Conservation (phyloP, 2,888 invertebrate species). For the Apodemia duryi region DNA sequence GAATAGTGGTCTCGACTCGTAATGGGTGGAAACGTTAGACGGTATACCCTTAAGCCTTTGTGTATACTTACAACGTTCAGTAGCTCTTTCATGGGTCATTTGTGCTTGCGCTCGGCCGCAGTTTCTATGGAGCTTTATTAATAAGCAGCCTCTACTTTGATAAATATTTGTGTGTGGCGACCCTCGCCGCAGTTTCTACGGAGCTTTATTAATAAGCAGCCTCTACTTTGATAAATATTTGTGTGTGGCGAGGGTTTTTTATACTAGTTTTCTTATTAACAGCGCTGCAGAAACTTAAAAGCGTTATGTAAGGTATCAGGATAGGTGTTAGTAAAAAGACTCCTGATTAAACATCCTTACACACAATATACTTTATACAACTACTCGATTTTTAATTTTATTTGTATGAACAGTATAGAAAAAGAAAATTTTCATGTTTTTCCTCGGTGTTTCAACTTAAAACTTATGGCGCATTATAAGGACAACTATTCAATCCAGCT, state of each 20-base stretch:
- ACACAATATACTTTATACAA: too few relatives aligned
- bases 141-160: slow-evolving; percentile 46
- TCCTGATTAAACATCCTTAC: background rate
- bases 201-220: slow-evolving; percentile 58
- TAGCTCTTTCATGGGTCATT: slow-evolving; percentile 58
- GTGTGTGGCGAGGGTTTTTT: slow-evolving; percentile 20
- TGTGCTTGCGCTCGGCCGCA: slow-evolving; percentile 41
- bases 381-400: too few relatives aligned
- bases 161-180: slow-evolving; percentile 36
- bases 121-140: slow-evolving; percentile 55
- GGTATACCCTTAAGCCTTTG: slow-evolving; percentile 60
- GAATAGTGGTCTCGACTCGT: slow-evolving; percentile 63
- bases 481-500: too few relatives aligned
- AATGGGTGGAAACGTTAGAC: slow-evolving; percentile 62
- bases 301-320: background rate
- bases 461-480: too few relatives aligned
- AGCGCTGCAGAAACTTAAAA: background rate
- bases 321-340: background rate
- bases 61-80: slow-evolving; percentile 52
- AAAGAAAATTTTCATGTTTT: too few relatives aligned
- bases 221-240: slow-evolving; percentile 41
- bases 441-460: too few relatives aligned
- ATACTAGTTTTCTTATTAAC: slow-evolving; percentile 1
- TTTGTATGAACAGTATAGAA: too few relatives aligned
- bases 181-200: too few relatives aligned